These are phyloP conservation scores for Nycticorax nycticorax DNA, from an alignment of 2,113 vertebrate genomes.

Conservation along the genomic window DNA sequence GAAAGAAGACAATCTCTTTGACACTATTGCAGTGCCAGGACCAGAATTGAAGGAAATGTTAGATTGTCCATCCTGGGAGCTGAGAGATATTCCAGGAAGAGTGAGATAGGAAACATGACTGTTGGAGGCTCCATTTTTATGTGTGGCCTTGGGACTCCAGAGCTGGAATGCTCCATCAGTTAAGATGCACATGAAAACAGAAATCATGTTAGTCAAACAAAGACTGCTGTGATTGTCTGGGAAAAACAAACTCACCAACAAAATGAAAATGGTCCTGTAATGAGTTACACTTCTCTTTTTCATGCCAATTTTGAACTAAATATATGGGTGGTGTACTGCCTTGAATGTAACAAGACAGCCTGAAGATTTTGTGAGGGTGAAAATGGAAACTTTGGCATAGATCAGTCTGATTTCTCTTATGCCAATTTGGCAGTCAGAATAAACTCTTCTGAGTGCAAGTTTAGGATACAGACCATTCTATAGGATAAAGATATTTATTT, in stretches of 20 bases:
- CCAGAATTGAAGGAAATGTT: background rate
- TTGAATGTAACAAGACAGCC: background rate
- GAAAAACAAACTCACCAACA: background rate
- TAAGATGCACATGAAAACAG: background rate
- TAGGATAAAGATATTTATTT: conserved; percentile 21
- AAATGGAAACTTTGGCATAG: background rate
- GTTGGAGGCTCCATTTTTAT: background rate
- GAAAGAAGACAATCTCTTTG: background rate
- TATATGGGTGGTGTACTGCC: background rate
- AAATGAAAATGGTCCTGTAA: background rate
- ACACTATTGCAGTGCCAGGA: background rate
- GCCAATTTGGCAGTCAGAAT: background rate
- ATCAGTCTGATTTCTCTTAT: background rate
- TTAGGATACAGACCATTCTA: background rate
- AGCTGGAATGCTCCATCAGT: background rate
- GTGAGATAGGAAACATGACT: background rate
- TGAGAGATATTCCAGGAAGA: background rate
- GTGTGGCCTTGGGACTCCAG: no score
- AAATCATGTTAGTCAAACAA: background rate
- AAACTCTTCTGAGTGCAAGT: background rate
- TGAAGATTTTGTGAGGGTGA: background rate
- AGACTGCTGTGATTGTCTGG: background rate
- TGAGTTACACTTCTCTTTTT: background rate
- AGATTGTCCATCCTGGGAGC: background rate
- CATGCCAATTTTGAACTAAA: background rate